A percentile compares a stretch with the other conserved stretches of the same genome.
Conservation (phyloP, 2,797 vertebrate genomes). For the Pachyuromys duprasi region DNA sequence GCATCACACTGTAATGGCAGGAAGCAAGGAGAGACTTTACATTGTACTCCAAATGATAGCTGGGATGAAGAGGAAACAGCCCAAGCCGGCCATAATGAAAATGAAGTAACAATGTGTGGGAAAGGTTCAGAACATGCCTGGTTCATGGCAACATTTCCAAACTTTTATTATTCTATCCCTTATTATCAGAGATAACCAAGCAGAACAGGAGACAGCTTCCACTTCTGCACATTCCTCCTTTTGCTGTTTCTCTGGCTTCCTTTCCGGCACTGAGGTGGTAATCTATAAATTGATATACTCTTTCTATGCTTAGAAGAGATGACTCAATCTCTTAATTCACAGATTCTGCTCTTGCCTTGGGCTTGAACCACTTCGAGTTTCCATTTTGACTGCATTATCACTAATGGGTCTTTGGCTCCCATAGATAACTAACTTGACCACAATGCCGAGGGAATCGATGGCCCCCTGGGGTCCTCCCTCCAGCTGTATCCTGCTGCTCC, state of each 20-base stretch:
- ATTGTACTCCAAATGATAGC: background rate
- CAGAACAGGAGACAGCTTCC: conserved; percentile 21
- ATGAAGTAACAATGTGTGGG: background rate
- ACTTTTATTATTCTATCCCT: background rate
- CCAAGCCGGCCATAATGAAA: background rate
- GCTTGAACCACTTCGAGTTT: conserved; percentile 73
- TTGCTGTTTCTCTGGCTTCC: conserved; percentile 54
- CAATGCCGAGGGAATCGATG: conserved; percentile 62
- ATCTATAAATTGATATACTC: conserved; percentile 75
- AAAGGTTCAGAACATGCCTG: background rate
- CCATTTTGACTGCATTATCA: conserved; percentile 73
- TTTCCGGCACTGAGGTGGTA: conserved; percentile 54
- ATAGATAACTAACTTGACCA: conserved; percentile 56
- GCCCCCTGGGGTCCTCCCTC: conserved; percentile 36
- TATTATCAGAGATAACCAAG: background rate
- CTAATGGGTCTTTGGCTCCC: conserved; percentile 67
- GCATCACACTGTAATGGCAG: background rate
- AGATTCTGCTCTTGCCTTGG: conserved; percentile 69
- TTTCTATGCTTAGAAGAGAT: conserved; percentile 61
- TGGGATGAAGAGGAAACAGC: background rate
- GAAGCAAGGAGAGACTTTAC: background rate
- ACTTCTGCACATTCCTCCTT: conserved; percentile 42
- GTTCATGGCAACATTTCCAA: background rate
- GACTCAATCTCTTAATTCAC: conserved; percentile 74
- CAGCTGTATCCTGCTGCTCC: conserved; percentile 61